Evolutionary conservation across 2,888 invertebrate species (phyloP), one percentile per base, ranked within the genome.

Genomic region (Eupithecia insigniata): DNA sequence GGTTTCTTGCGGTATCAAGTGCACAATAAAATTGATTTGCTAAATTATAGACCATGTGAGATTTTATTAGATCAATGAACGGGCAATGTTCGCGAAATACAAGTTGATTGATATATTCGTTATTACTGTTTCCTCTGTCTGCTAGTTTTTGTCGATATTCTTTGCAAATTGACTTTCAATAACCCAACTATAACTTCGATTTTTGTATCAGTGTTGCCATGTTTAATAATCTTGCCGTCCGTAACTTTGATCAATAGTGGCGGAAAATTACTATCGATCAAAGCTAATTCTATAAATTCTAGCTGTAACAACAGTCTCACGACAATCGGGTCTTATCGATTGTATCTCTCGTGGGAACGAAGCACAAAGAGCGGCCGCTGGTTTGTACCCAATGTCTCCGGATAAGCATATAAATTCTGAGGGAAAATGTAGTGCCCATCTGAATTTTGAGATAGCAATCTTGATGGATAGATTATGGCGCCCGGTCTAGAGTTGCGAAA

Each of bases 391-490:
- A 69, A 69, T 71, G 71, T 74, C 71, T 69, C 69, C 64, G 79
- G 81, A 83, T 85, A 84, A 83, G 86, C 83, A 85, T 87, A 88
- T 87, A 87, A 85, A 87, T 85, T 85, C 83, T 82, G 81, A 80
- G 80, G 82, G 83, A 85, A 87, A 87, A 88, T 84, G 86, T 85
- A 83, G 80, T 84, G 83, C 80, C 85, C 85, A 87, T 87, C 86
- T 88, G 84, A 87, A 88, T 87, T 64, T 83, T 80, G 79, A 80
- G 90, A 91, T 90, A 87, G 78, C 74, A 69, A 91, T 92, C 90
- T 88, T 89, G 90, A 90, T 89, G 83, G 87, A 89, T 87, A 88
- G 86, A 89, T 88, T 85, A 86, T 82, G 84, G 85, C 83, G 84
- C 84, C 84, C 77, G 76, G 78, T 76, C 79, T 81, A 82, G 82